phyloP scores from a whole-genome alignment of 2,888 invertebrate species.

The Itoplectis maculator region DNA sequence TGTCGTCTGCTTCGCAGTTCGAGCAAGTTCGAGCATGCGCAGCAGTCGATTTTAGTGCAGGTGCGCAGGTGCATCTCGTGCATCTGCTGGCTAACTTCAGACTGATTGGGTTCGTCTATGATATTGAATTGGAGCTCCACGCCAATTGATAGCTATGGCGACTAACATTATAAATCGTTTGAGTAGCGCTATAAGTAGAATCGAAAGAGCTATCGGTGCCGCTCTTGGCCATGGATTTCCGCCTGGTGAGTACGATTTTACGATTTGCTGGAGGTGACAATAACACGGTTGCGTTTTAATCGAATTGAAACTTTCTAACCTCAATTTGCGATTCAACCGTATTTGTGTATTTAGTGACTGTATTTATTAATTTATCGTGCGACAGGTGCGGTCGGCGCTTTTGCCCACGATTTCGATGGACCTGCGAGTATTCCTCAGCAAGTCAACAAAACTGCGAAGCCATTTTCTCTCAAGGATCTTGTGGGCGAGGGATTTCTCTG shows the following conservation, averaged over 20 bases:
- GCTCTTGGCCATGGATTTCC: constrained; percentile 84
- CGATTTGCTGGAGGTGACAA: not conserved
- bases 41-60: not conserved
- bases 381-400: constrained; percentile 80
- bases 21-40: too few relatives aligned
- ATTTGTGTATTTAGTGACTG: not conserved
- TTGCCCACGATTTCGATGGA: constrained; percentile 75
- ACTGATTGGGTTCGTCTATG: not conserved
- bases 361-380: too few relatives aligned
- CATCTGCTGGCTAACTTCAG: too few relatives aligned
- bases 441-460: constrained; percentile 71
- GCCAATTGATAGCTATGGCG: constrained; percentile 77
- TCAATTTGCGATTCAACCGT: constrained; percentile 14
- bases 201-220: constrained; percentile 83
- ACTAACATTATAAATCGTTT: constrained; percentile 80
- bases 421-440: constrained; percentile 62
- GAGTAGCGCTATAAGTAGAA: constrained; percentile 82
- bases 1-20: not conserved
- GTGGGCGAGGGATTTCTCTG: constrained; percentile 91
- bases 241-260: constrained; percentile 83
- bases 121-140: not conserved
- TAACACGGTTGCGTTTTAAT: not conserved
- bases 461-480: constrained; percentile 88
- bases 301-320: constrained; percentile 42
- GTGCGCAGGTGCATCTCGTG: too few relatives aligned